phyloP scores from a whole-genome alignment of 2,113 vertebrate genomes.

The Erythrocercus mccallii region DNA sequence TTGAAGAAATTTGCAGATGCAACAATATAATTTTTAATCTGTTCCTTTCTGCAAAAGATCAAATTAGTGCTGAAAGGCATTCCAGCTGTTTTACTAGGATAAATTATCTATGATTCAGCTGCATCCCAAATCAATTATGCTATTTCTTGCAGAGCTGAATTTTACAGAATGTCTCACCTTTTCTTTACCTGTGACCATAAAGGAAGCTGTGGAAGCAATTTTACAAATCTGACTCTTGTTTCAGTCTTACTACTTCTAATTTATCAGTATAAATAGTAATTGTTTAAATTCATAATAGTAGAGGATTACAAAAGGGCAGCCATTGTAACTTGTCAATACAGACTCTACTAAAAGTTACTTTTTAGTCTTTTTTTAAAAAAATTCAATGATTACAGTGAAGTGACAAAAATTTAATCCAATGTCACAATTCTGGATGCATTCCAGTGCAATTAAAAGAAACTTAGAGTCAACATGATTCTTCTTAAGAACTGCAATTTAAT shows the following conservation, averaged over 20 bases:
- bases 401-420: background rate
- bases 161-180: background rate
- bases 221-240: background rate
- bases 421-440: background rate
- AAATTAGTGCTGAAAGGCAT: background rate
- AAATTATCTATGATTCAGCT: background rate
- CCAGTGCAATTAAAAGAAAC: background rate
- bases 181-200: background rate
- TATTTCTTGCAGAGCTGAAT: background rate
- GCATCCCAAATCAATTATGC: background rate
- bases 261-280: background rate
- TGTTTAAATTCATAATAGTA: background rate
- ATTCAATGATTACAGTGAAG: background rate
- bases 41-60: background rate
- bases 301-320: background rate
- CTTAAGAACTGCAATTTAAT: background rate
- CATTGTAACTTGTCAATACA: background rate
- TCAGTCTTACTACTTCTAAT: background rate
- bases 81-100: background rate
- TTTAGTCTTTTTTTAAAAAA: background rate
- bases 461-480: background rate
- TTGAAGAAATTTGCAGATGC: background rate
- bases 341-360: background rate
- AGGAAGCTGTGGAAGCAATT: background rate
- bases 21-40: background rate